Conservation (phyloP, 2,888 invertebrate genomes). For the Oxystoma pomonae region DNA sequence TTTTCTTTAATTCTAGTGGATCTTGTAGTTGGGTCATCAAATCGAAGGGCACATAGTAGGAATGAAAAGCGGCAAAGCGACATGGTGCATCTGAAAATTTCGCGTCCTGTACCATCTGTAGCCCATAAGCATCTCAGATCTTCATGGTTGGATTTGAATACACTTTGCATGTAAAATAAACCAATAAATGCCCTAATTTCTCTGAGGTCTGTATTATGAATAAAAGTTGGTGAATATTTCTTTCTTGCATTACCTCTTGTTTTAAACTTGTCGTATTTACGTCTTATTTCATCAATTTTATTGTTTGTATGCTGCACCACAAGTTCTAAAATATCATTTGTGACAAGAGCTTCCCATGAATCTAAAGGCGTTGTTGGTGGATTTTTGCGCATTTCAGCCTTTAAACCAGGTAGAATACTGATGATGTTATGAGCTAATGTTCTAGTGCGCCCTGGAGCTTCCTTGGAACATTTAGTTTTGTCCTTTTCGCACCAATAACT, state of each 20-base stretch:
- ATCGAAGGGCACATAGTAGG: slow-evolving; percentile 16
- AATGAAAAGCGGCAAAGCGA: slow-evolving; percentile 10
- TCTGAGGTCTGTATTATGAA: no score
- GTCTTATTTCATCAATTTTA: not conserved
- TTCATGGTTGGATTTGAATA: slow-evolving; percentile 17
- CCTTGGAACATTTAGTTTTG: slow-evolving; percentile 1
- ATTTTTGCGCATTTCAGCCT: slow-evolving; percentile 5
- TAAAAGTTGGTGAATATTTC: no score
- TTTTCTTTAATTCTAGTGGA: slow-evolving; percentile 19
- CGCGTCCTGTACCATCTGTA: slow-evolving; percentile 13
- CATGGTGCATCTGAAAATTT: slow-evolving; percentile 12
- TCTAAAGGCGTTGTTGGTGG: slow-evolving; percentile 5
- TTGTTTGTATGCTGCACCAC: slow-evolving; percentile 2
- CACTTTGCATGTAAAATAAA: not conserved
- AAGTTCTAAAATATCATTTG: slow-evolving; percentile 5
- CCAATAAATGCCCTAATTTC: slow-evolving; percentile 6
- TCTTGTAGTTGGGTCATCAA: slow-evolving; percentile 25
- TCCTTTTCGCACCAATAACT: slow-evolving; percentile 4
- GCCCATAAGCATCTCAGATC: slow-evolving; percentile 9
- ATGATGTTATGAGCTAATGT: slow-evolving; percentile 4
- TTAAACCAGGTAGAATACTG: not conserved
- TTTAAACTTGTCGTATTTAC: slow-evolving; percentile 1
- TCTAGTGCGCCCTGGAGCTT: slow-evolving; percentile 4
- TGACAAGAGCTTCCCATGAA: no score
- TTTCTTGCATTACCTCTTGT: not conserved